A percentile compares a stretch with the other conserved stretches of the same genome.
Evolutionary conservation across 1,140 invertebrate species (phyloP).

Genomic region (Nasonia giraulti): DNA sequence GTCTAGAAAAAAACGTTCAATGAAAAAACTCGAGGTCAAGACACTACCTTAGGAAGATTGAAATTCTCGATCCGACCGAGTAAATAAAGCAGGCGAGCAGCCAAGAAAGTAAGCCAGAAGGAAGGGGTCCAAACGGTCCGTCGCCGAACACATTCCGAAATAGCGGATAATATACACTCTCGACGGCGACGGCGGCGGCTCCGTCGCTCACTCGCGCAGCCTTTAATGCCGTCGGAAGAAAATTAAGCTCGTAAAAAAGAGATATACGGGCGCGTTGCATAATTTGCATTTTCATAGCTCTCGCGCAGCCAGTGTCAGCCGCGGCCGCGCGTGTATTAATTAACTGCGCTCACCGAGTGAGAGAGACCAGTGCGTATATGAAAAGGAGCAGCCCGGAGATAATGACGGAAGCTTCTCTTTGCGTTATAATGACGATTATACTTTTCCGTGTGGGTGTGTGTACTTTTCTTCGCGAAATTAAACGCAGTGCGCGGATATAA

Average conservation of each 20-base stretch:
- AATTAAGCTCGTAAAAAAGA: constrained; percentile 62
- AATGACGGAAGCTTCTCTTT: constrained; percentile 30
- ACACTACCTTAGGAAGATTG: background rate
- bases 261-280: constrained; percentile 57
- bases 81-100: background rate
- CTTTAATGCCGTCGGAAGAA: constrained; percentile 58
- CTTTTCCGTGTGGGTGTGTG: background rate
- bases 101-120: constrained; percentile 8
- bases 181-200: background rate
- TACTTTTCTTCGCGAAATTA: constrained; percentile 36
- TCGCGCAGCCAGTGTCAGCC: constrained; percentile 6
- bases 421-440: constrained; percentile 15
- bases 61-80: background rate
- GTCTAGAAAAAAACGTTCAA: background rate
- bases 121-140: background rate
- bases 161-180: constrained; percentile 16
- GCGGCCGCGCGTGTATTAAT: constrained; percentile 36
- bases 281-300: constrained; percentile 61
- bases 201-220: constrained; percentile 20
- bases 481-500: background rate
- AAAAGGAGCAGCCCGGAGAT: constrained; percentile 19
- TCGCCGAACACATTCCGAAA: constrained; percentile 30
- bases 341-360: constrained; percentile 34
- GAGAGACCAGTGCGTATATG: constrained; percentile 22
- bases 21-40: background rate